Base-by-base conservation (phyloP, 2,113 vertebrate genomes). In the Ceyx margarethae region DNA sequence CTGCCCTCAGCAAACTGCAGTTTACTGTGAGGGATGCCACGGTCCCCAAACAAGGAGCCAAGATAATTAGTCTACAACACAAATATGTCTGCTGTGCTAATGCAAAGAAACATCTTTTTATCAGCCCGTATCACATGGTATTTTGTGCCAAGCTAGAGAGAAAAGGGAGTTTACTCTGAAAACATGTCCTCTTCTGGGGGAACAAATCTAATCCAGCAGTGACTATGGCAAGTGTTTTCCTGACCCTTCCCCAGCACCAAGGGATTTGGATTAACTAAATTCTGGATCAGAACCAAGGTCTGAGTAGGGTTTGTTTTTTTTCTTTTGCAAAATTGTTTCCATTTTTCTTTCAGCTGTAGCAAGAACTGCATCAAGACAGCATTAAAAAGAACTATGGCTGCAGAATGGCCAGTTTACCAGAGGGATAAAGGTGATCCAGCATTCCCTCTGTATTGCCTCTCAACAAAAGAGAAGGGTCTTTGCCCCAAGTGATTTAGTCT, bases 11-110 rank as follows among this genome's bases (percentile, higher is more conserved):
- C 87, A 94, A 91, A 94, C 87, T 29, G 33, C 40, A 72, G 4
- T 94, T 94, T 91, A 83, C 56, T 80, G 67, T n/a, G 48, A 81
- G 71, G 45, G 71, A 68, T 64, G 68, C 43, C 68, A 87, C 60
- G 62, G 40, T 94, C 76, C 91, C 87, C 81, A 90, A 40, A 89
- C 15, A 71, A 77, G 79, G 64, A 92, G 48, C 87, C 51, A 81
- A 84, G 75, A 62, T 95, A 95, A 96, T 96, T 96, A 96, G 83
- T 79, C 65, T 92, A 61, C 69, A 43, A 25, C 56, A 87, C 48
- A 93, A 96, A 91, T 92, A 92, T 85, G 57, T 92, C 74, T 95
- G 69, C 76, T 91, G 56, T 92, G 85, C 65, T 94, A 78, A 95
- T 90, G 77, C 75, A 80, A 79, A 92, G 94, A 81, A 94, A 35